These are phyloP conservation scores for Diaphora mendica DNA, from an alignment of 2,888 invertebrate genomes.

Conservation along the genomic window DNA sequence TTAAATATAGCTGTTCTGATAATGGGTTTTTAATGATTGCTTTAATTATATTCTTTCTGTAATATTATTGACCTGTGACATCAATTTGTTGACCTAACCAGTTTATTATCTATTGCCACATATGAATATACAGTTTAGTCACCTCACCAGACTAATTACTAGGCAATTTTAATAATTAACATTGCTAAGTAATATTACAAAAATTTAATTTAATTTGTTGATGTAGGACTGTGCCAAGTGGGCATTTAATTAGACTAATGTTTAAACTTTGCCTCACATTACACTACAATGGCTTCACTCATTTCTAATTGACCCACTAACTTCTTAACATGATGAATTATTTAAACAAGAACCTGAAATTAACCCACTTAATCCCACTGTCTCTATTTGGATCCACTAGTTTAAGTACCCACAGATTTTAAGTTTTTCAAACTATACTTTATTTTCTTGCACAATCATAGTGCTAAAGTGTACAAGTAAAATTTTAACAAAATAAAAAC, in stretches of 20 bases:
- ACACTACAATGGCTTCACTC: constrained; percentile 17
- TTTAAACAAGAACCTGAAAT: constrained; percentile 16
- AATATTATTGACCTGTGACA: neutral
- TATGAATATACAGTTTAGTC: neutral
- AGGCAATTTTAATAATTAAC: neutral
- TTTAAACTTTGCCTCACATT: neutral
- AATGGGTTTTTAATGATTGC: neutral
- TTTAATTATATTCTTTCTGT: neutral
- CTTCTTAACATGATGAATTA: constrained; percentile 24
- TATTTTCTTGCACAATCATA: no score
- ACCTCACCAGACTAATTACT: neutral
- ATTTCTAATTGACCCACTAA: constrained; percentile 18
- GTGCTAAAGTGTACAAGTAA: no score
- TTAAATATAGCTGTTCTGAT: neutral
- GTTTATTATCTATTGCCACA: neutral
- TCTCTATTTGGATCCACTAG: no score
- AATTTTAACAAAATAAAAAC: no score
- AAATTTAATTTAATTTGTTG: neutral
- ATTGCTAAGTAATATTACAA: no score
- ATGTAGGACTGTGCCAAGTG: neutral
- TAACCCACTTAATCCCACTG: constrained; percentile 14
- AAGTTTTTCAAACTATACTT: no score
- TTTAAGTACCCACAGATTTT: no score
- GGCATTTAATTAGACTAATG: constrained; percentile 11
- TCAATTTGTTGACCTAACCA: neutral